These are phyloP conservation scores for Leptinotarsa defecta DNA, from an alignment of 1,140 invertebrate species.

Conservation along the genomic window DNA sequence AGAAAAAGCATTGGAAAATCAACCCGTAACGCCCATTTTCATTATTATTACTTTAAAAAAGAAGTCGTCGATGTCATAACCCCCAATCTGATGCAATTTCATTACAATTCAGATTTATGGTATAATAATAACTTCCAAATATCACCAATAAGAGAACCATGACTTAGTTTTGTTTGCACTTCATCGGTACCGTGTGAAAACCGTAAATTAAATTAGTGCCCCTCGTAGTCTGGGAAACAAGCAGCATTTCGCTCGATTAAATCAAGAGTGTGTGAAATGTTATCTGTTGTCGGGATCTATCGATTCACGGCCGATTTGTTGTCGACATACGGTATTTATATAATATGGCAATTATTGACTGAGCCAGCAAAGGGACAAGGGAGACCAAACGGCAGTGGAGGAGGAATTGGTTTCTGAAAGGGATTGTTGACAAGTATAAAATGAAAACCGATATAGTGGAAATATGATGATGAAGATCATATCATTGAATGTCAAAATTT, in stretches of 20 bases:
- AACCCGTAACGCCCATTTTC: too few species aligned
- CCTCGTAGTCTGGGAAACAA: conserved; percentile 2
- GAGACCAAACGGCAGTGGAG: conserved; percentile 5
- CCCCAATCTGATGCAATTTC: too few species aligned
- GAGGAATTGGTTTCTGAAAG: background rate
- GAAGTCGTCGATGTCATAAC: too few species aligned
- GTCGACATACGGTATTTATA: conserved; percentile 48
- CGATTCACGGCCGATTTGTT: conserved; percentile 49
- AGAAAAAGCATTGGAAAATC: too few species aligned
- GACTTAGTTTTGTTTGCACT: conserved; percentile 11
- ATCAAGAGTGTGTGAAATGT: conserved; percentile 47
- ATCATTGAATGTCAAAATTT: too few species aligned
- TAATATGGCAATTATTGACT: conserved; percentile 46
- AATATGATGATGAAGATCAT: too few species aligned
- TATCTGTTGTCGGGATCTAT: conserved; percentile 45
- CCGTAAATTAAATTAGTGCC: conserved; percentile 39
- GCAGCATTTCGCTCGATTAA: conserved; percentile 39
- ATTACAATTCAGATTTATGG: too few species aligned
- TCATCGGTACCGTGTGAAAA: conserved; percentile 30
- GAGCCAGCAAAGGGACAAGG: conserved; percentile 20
- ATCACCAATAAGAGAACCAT: background rate
- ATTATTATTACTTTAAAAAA: too few species aligned
- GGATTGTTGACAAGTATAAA: too few species aligned
- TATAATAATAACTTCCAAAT: too few species aligned
- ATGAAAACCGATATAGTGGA: too few species aligned